Evolutionary conservation across 2,113 vertebrate species (phyloP).

Genomic region (Egretta garzetta): DNA sequence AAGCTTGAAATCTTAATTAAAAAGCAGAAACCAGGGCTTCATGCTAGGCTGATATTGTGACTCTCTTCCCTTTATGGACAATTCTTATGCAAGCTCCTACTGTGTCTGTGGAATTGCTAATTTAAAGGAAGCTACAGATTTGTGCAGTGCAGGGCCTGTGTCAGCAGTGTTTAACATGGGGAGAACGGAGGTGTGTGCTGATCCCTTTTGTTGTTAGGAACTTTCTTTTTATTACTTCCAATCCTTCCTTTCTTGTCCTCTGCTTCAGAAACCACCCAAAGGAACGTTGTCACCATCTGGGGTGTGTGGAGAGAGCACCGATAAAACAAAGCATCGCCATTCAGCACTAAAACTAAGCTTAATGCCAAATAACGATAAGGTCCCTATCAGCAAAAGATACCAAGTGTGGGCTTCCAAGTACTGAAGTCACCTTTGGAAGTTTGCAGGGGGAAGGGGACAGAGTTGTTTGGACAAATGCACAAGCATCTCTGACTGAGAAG

Average conservation of each 20-base stretch:
- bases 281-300: neutral
- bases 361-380: neutral
- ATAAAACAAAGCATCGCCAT: neutral
- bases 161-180: constrained; percentile 55
- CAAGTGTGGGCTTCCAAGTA: neutral
- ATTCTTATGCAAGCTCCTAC: constrained; percentile 62
- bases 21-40: constrained; percentile 62
- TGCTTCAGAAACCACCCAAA: neutral
- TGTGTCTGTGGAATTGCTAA: constrained; percentile 69
- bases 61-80: constrained; percentile 62
- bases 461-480: neutral
- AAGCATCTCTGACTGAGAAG: neutral
- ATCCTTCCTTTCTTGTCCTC: neutral
- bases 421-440: neutral
- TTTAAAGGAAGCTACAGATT: constrained; percentile 48
- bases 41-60: constrained; percentile 62
- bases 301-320: neutral
- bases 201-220: neutral
- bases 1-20: constrained; percentile 73
- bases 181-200: constrained; percentile 17
- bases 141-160: constrained; percentile 31
- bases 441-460: neutral
- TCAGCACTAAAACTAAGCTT: neutral
- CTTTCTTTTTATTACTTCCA: neutral
- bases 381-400: neutral